Evolutionary conservation across 2,797 vertebrate genomes (phyloP), one percentile per base, ranked within the genome.

Genomic region (Eptatretus atami): DNA sequence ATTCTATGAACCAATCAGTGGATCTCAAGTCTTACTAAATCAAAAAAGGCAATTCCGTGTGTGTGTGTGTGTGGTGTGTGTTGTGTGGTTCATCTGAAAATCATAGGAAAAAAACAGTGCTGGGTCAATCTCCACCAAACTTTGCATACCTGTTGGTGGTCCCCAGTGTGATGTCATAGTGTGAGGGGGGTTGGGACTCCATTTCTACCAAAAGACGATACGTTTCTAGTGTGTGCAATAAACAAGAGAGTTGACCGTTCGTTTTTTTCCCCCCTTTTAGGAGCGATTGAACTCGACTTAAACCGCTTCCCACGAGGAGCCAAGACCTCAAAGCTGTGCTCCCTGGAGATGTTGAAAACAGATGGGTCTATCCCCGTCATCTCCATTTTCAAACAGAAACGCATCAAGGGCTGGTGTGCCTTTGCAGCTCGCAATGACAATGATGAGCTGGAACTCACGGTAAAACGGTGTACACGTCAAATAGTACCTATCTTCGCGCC

Each of bases 371-470:
- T 77, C 63, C 76, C 65, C 71, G 80, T 69, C 65, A 83, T 94
- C 68, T 98, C 85, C 66, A 86, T 96, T 74, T 98, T 96, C 72
- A 88, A 96, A 73, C 88, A 95, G 70, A 98, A 94, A 70, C 80
- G 88, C 1, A 70, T 88, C 10, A 77, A 80, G 70, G 92, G 85
- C 70, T 98, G 88, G 88, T 98, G 88, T n/a, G 92, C 92, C 92
- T 83, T 95, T 68, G 67, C 69, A n/a, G 88, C 88, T 70, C 74
- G 90, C 63, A 80, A 95, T 6, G 88, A 98, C 72, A 83, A 93
- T 0, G 87, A 94, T 1, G 87, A 98, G 71, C 76, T 93, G 69
- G 88, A 95, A 69, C 74, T 98, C 69, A 98, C 88, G 5, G 88
- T 95, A 73, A 76, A 57, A 52, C 14, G n/a, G 31, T 53, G n/a